Evolutionary conservation across 2,888 invertebrate genomes (phyloP), one percentile per base, ranked within the genome.

Genomic region (Pyralis farinalis): DNA sequence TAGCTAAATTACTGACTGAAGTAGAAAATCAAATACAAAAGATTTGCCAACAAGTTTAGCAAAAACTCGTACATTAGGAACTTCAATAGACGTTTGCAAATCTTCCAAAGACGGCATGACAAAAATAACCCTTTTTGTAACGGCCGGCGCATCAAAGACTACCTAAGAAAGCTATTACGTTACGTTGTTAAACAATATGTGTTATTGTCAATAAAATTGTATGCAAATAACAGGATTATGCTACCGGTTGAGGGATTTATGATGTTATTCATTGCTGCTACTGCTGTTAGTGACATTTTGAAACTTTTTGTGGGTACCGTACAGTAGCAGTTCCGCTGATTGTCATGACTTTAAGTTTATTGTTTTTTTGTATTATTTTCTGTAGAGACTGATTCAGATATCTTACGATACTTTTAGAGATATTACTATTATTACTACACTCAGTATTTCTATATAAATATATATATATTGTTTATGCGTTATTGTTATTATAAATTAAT

Each of bases 201-300:
- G 53, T 54, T 62, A 67, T 81, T 85, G 80, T 83, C 61, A 51
- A 52, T 44, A 56, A 67, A 70, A 67, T 77, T 85, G 84, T 85
- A 85, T 86, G 86, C 84, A 86, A 87, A 85, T 87, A 87, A 86
- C 71, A 80, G 73, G 79, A 85, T 85, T 82, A 77, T 50, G 86
- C 88, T 88, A 87, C 88, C 69, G 82, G 66, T 69, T 73, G 68
- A 71, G 55, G 59, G 66, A 71, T 68, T 74, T 80, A 71, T 72
- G 57, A 52, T 55, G 53, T 58, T 61, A 46, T 49, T 45, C 47
- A n/a, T n/a, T n/a, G 51, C 74, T 16, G 16, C 16, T 4, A 3
- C 16, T 16, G 4, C 16, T 16, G 16, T 16, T 16, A 16, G 3
- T 16, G 16, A 16, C 16, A 4, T 16, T 72, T 48, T 37, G 75